Evolutionary conservation across 1,140 invertebrate genomes (phyloP).

Genomic region (Oreohelix idahoensis): DNA sequence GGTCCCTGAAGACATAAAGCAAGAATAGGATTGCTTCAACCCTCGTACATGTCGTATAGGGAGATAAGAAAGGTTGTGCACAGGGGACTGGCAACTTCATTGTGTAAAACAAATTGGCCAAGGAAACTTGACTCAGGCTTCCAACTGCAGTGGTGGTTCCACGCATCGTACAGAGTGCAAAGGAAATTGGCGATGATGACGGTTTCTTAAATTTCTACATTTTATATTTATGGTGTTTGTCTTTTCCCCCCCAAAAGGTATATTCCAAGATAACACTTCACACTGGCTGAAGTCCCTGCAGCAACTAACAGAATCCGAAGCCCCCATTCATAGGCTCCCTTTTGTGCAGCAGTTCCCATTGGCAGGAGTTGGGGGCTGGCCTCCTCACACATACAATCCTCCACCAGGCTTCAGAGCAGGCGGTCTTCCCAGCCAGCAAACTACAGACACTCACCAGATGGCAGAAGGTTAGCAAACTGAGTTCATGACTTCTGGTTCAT

Average conservation of each 20-base stretch:
- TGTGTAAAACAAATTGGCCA: no score
- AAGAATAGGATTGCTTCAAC: no score
- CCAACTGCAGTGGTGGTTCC: no score
- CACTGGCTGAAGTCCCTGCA: slow-evolving; percentile 76
- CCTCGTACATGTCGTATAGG: no score
- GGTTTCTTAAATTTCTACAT: no score
- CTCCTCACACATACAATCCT: slow-evolving; percentile 68
- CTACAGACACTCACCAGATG: slow-evolving; percentile 64
- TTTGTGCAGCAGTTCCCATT: slow-evolving; percentile 70
- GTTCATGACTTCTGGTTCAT: not conserved
- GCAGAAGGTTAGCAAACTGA: slow-evolving; percentile 56
- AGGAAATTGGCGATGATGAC: no score
- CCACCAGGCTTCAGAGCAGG: slow-evolving; percentile 67
- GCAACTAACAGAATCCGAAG: slow-evolving; percentile 73
- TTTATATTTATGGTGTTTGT: no score
- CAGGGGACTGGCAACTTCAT: no score
- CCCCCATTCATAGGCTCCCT: slow-evolving; percentile 57
- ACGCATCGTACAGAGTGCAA: no score
- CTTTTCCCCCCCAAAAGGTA: not conserved
- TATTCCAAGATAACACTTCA: slow-evolving; percentile 58
- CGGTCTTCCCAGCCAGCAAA: slow-evolving; percentile 59
- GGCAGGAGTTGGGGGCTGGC: slow-evolving; percentile 61
- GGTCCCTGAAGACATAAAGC: no score
- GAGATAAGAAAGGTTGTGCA: no score
- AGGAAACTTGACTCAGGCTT: no score